Evolutionary conservation across 92 coral and sea anemone species (phyloP), one percentile per base, ranked within the genome.

Genomic region (Actinostola sp.): DNA sequence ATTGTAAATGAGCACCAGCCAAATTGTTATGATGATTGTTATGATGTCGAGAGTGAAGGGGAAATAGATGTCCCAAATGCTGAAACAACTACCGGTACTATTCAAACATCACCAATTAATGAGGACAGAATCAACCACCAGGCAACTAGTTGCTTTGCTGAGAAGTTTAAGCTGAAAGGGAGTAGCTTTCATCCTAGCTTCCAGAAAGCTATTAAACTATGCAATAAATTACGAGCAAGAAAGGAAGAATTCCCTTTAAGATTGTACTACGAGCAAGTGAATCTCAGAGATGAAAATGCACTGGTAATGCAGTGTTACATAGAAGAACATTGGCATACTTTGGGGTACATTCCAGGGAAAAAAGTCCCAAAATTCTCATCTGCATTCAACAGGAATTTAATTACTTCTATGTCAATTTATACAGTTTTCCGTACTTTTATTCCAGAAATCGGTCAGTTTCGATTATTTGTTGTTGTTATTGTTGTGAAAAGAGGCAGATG

Each of bases 221-320:
- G 42, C 42, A 36, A 36, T 4, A 11, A 36, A 4, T 4, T 4
- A 36, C 42, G 11, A 31, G 56, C 43, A 48, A 67, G 21, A 49
- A 60, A 17, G 45, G 49, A 70, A 62, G 69, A 76, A 31, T 13
- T 76, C 23, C 11, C 42, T 0, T 11, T 73, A 0, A 28, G 54
- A 21, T 34, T 70, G 9, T 1, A 55, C 32, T 49, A 69, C 0
- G 66, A 76, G 33, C 60, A 78, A n/a, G 71, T 50, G 1, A 83
- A 82, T 31, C 24, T 51, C 31, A 20, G 32, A 12, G 85, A 84
- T 33, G 80, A 84, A 29, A 84, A 84, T 71, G 89, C 89, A 2
- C 13, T 84, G 8, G 58, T 84, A 0, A 70, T 72, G 7, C 77
- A 84, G 57, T 68, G 44, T 0, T 20, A 11, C n/a, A 0, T 62